These are phyloP conservation scores for Benthosema pterotum DNA, from an alignment of 2,797 vertebrate genomes.

Conservation along the genomic window DNA sequence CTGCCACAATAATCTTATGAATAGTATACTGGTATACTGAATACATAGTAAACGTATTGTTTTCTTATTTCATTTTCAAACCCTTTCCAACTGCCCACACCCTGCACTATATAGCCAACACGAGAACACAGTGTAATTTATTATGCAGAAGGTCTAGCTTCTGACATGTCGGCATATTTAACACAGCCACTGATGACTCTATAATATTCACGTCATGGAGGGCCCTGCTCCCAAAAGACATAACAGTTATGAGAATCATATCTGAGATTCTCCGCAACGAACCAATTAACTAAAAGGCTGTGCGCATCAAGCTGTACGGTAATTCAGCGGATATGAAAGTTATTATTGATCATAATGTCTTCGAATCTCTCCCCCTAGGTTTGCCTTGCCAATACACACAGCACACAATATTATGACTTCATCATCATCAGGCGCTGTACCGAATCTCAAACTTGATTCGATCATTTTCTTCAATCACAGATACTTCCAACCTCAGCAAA, in stretches of 20 bases:
- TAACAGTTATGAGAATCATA: constrained; percentile 65
- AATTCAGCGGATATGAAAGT: constrained; percentile 69
- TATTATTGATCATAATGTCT: constrained; percentile 78
- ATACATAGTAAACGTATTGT: too few species aligned
- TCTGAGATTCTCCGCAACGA: constrained; percentile 51
- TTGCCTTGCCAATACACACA: constrained; percentile 42
- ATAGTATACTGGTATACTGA: too few species aligned
- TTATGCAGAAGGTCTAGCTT: constrained; percentile 21
- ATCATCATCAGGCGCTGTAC: constrained; percentile 24
- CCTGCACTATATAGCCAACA: too few species aligned
- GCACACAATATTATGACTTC: constrained; percentile 18
- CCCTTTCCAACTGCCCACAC: too few species aligned
- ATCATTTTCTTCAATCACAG: constrained; percentile 24
- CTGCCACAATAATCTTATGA: too few species aligned
- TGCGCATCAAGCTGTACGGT: constrained; percentile 51
- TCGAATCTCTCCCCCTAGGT: constrained; percentile 51
- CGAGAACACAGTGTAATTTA: constrained; percentile 37
- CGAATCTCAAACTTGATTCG: constrained; percentile 30
- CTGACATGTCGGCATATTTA: constrained; percentile 18
- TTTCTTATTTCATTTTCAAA: too few species aligned
- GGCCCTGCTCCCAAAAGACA: constrained; percentile 40
- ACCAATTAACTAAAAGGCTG: constrained; percentile 80
- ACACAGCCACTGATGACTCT: constrained; percentile 41
- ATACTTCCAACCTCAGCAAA: constrained; percentile 30
- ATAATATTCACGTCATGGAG: constrained; percentile 49